Conservation (phyloP, 92 coral and sea anemone species). For the Actinostola sp. region DNA sequence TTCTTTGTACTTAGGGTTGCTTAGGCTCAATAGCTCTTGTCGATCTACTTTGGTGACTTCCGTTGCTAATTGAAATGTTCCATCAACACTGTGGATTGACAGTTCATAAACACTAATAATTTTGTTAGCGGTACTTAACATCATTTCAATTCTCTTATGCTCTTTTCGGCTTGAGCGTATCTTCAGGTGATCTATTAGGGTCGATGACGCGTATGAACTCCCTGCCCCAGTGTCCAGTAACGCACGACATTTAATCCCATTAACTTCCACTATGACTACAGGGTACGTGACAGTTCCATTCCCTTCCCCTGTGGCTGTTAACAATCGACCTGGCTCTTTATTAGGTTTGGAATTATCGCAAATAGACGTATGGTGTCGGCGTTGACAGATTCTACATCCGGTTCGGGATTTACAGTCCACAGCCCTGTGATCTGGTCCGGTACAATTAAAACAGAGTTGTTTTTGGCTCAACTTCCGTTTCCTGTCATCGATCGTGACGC, state of each 20-base stretch:
- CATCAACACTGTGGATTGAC: constrained; percentile 39
- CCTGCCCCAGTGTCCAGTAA: constrained; percentile 52
- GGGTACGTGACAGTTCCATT: no score
- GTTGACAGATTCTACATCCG: constrained; percentile 41
- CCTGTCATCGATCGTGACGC: constrained; percentile 1
- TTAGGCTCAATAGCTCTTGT: constrained; percentile 8
- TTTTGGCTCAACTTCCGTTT: constrained; percentile 29
- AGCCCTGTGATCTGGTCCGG: constrained; percentile 38
- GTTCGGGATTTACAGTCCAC: constrained; percentile 27
- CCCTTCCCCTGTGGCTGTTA: constrained; percentile 23
- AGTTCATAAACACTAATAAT: constrained; percentile 43
- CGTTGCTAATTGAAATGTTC: constrained; percentile 36
- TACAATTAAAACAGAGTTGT: constrained; percentile 47
- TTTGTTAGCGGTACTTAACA: constrained; percentile 57
- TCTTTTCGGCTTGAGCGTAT: no score
- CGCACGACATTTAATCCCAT: constrained; percentile 53
- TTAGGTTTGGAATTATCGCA: no score
- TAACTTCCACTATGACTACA: constrained; percentile 38
- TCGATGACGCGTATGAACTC: constrained; percentile 44
- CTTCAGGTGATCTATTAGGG: constrained; percentile 14
- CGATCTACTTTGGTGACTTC: constrained; percentile 65
- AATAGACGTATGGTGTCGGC: constrained; percentile 55
- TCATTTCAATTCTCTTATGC: constrained; percentile 62
- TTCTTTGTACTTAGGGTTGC: constrained; percentile 36
- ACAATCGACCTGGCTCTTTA: constrained; percentile 6